Base-by-base conservation (phyloP, 2,113 vertebrate species). In the Promerops cafer region DNA sequence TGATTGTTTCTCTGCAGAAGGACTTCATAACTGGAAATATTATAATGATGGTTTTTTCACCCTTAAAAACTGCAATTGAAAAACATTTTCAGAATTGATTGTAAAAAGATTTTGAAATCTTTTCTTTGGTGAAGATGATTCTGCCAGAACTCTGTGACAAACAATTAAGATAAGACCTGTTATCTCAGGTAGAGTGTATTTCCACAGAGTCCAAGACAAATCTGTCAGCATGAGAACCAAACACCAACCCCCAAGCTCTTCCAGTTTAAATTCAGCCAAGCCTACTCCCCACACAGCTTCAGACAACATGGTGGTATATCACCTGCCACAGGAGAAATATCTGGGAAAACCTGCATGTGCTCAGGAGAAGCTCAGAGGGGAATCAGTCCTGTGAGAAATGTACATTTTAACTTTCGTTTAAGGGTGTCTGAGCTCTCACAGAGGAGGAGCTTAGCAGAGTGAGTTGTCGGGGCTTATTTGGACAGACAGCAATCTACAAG, bases 301-400 rank as follows among this genome's bases (percentile, higher is more conserved):
- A 60, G 56, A 40, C 27, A 45, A 20, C 21, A 5, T 0, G 0
- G 12, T 0, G 4, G 8, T 20, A 6, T 4, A 8, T 52, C 56
- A 44, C 11, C 47, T 81, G 61, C 30, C 27, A 37, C 1, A 1
- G 42, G 27, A 75, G 13, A 57, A 82, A 40, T n/a, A 20, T 6
- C 20, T 64, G 0, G 2, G 27, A 53, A 61, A 49, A 30, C 33
- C 22, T 75, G 4, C 17, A 18, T 2, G 5, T 35, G 33, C 33
- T 44, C 24, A 23, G 12, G 13, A 45, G 59, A 54, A 59, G 13
- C 12, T 80, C 31, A 83, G 54, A 69, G 53, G 49, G 7, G 28
- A 59, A 50, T 3, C 3, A 0, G 0, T 42, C n/a, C n/a, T 18
- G 22, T n/a, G 7, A 75, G 27, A 83, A 90, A 44, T 4, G 20